Evolutionary conservation across 2,113 vertebrate species (phyloP), one percentile per base, ranked within the genome.

Genomic region (Eudyptes chrysolophus): DNA sequence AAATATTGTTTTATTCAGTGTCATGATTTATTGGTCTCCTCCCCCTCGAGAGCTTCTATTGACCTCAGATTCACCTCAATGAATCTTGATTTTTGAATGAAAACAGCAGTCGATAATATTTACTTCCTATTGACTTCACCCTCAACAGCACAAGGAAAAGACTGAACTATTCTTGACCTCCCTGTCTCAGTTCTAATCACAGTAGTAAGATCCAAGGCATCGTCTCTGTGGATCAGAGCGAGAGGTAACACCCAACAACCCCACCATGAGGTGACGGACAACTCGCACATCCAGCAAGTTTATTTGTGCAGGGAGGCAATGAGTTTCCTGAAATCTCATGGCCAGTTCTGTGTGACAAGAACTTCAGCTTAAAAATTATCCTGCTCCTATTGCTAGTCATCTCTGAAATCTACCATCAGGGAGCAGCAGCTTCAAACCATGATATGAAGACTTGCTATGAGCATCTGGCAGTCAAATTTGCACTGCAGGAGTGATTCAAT

Each of bases 91-190:
- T 96, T 97, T 93, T 97, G 93, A 97, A 95, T 84, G 93, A 96
- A 97, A 97, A 90, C 79, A 96, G 87, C 85, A 96, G 89, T 96
- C 97, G 95, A 95, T 97, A 97, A 94, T 96, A 97, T 97, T 96
- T 97, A 96, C 89, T 96, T 96, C 84, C 89, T 88, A 95, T 70
- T 77, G 94, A 93, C 93, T 96, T 90, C 92, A 95, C 64, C 93
- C 87, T 97, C 88, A 93, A 78, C 90, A 92, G 78, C 94, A 96
- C 66, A 84, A 78, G 90, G 74, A 86, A 57, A 90, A 80, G 75
- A 60, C 69, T 94, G 95, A 97, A 96, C 96, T 97, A 83, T 81
- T 87, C 75, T 7, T 96, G 96, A 97, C 93, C 95, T 95, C 84
- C 80, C 76, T 64, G 66, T 65, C 89, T 96, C 77, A 22, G 46